Evolutionary conservation across 2,888 invertebrate species (phyloP), one percentile per base, ranked within the genome.

Genomic region (Andrena camellia): DNA sequence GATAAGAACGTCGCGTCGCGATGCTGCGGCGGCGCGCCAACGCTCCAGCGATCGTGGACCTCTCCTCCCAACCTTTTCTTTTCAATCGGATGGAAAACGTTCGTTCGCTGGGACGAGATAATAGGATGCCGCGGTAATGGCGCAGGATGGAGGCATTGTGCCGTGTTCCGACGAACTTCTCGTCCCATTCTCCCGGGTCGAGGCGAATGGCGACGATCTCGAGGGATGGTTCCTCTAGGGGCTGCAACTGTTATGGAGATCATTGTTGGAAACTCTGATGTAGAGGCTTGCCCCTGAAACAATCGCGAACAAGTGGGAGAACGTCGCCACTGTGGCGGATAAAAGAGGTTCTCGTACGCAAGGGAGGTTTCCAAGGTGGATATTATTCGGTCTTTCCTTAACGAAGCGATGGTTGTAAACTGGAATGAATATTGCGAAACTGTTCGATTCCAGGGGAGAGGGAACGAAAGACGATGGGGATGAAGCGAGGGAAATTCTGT

Each of bases 1-100:
- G 91, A 91, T 91, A 90, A 91, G 89, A 90, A 86, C 78, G 88
- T 83, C 85, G 80, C 78, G 88, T 83, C 85, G 80, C 78, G 81
- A 88, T 78, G 70, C 59, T 64, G 69, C 67, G 63, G 76, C 70
- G 71, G 54, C 81, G 81, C 73, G 78, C 60, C 52, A 59, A 70
- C 74, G 59, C 73, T 66, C 67, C 29, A 70, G 60, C 66, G 48
- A 69, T 73, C 82, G 73, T 50, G 80, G 60, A 84, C 68, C 82
- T 75, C 77, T 69, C 57, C 23, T 13, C 70, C 72, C 76, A 80
- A 68, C 59, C 70, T 80, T 73, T 83, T 63, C 81, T 73, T 77
- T 77, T 83, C 76, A 79, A 84, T 84, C 71, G 83, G 78, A 82
- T 78, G 78, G 74, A 63, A 64, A 80, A 57, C 31, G 13, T 29